Evolutionary conservation across 2,797 vertebrate species (phyloP), one percentile per base, ranked within the genome.

Genomic region (Anolis apletophallus): DNA sequence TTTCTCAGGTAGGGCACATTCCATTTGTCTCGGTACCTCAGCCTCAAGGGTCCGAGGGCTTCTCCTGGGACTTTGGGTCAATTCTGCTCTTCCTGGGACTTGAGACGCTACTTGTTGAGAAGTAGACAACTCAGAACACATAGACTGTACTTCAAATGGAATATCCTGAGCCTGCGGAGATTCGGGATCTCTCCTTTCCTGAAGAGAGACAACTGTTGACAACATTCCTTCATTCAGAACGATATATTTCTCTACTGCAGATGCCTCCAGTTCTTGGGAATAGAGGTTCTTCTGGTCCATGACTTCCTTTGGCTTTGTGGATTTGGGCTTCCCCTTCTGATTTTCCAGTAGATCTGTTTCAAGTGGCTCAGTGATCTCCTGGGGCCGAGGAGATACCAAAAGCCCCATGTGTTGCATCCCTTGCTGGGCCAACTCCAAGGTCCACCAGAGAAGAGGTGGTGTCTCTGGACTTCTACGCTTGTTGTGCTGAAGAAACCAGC

Each of bases 381-480:
- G 71, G 17, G n/a, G 6, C 17, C 81, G 71, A 55, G 79, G 26
- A 68, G 71, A 55, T 40, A 11, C 17, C 19, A 68, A 26, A 61
- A 17, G 13, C 13, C 64, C 3, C n/a, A 32, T 10, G 46, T 32
- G 14, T 21, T 40, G 13, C 13, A 64, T 73, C 26, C 46, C 32
- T n/a, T 79, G 75, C 32, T 64, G 75, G 46, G 68, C 81, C 29
- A 79, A 16, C 21, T 83, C 81, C 29, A 79, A 40, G 17, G 59
- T 26, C 86, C 81, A 87, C 86, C 86, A 87, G 6, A 73, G 32
- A 73, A 87, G 86, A 64, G 86, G 81, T 8, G 86, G 75, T 5
- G 74, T 83, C 64, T 79, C 86, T 40, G 86, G 75, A 40, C 75
- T 83, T 12, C 21, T n/a, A 19, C 40, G n/a, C 26, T 73, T 12